phyloP scores from a whole-genome alignment of 1,140 invertebrate species.

The Pachypeltis micranthus region DNA sequence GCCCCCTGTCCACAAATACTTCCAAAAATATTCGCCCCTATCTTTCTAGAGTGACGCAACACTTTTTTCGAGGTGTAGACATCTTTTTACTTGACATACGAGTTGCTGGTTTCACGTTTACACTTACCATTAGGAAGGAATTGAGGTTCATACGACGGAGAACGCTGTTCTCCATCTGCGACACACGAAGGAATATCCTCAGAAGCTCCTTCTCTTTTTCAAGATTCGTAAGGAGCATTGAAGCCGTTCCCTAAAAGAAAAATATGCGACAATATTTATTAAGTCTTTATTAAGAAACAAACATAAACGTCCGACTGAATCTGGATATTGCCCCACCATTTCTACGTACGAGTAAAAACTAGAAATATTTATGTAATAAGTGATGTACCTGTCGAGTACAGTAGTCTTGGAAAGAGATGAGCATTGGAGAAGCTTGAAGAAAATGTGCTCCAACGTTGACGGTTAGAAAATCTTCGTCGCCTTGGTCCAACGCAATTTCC shows the following conservation, averaged over 20 bases:
- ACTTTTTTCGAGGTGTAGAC: too few relatives aligned
- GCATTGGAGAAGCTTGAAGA: conserved; percentile 80
- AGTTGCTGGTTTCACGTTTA: not conserved
- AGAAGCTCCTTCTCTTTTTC: conserved; percentile 92
- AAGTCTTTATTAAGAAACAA: too few relatives aligned
- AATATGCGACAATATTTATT: too few relatives aligned
- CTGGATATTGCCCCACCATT: too few relatives aligned
- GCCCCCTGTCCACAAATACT: too few relatives aligned
- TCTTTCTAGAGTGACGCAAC: too few relatives aligned
- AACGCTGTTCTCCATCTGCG: conserved; percentile 90
- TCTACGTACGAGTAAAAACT: too few relatives aligned
- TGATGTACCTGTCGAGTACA: conserved; percentile 63
- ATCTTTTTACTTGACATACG: too few relatives aligned
- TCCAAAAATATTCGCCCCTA: too few relatives aligned
- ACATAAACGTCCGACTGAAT: too few relatives aligned
- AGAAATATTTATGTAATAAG: too few relatives aligned
- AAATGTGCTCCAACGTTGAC: conserved; percentile 87
- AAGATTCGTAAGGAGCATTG: conserved; percentile 72
- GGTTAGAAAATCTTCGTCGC: conserved; percentile 68
- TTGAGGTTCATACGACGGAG: conserved; percentile 89
- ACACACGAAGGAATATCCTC: conserved; percentile 85
- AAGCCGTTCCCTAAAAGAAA: conserved; percentile 84
- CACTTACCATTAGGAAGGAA: conserved; percentile 85
- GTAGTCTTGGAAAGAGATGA: conserved; percentile 88
- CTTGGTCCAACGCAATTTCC: conserved; percentile 68